phyloP scores from a whole-genome alignment of 2,113 vertebrate genomes.

The Pimephales promelas region DNA sequence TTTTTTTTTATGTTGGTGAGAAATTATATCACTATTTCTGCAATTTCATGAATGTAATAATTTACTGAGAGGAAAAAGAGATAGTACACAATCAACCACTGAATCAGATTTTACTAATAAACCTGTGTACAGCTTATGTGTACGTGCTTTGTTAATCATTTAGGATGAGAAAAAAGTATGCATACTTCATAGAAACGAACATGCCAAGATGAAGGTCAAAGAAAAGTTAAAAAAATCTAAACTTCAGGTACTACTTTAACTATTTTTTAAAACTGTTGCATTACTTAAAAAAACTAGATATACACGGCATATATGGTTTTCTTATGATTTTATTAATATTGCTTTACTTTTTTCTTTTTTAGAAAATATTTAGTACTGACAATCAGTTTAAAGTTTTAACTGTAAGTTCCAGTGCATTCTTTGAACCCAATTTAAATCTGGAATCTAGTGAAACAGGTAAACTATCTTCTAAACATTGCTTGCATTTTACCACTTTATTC shows the following conservation, averaged over 20 bases:
- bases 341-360: background rate
- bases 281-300: background rate
- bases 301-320: too few species aligned
- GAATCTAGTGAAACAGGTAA: conserved; percentile 14
- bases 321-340: background rate
- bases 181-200: conserved; percentile 2
- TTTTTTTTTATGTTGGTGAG: too few species aligned
- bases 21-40: too few species aligned
- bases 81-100: too few species aligned
- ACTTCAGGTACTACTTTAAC: background rate
- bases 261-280: background rate
- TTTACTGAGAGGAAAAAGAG: too few species aligned
- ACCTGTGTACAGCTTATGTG: too few species aligned
- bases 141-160: background rate
- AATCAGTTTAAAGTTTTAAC: conserved; percentile 13
- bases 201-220: background rate
- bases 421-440: background rate
- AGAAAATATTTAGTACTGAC: background rate
- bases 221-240: background rate
- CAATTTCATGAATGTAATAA: too few species aligned
- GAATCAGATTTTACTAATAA: background rate
- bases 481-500: background rate
- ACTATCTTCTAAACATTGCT: background rate
- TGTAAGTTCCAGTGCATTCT: background rate
- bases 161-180: background rate